Evolutionary conservation across 2,113 vertebrate genomes (phyloP).

Genomic region (Poicephalus meyeri): DNA sequence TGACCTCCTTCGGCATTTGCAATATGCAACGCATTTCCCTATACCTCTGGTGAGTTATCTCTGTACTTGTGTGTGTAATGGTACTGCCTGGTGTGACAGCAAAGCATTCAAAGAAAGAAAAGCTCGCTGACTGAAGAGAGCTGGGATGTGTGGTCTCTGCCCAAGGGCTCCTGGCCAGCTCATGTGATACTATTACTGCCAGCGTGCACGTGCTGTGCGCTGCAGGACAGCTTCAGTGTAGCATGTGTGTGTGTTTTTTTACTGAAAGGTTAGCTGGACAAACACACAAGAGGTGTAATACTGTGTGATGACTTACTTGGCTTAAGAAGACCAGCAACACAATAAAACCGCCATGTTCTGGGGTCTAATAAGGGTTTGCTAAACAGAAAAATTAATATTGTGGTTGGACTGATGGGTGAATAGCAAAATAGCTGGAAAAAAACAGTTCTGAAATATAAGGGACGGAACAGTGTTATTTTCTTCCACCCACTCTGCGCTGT

Average conservation of each 20-base stretch:
- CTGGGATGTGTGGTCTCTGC: background rate
- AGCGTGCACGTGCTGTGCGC: rapidly evolving
- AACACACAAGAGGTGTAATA: rapidly evolving
- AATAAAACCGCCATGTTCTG: rapidly evolving
- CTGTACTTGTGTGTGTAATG: rapidly evolving
- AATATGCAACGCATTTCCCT: constrained; percentile 77
- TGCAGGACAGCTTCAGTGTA: background rate
- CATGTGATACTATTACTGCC: rapidly evolving
- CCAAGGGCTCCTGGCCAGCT: background rate
- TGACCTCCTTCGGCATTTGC: constrained; percentile 76
- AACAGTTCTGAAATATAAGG: background rate
- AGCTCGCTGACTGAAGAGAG: background rate
- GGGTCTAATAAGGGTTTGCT: background rate
- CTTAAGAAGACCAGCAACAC: background rate
- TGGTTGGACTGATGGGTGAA: too few species aligned
- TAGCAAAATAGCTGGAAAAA: background rate
- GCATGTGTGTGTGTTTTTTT: rapidly evolving
- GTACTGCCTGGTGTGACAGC: background rate
- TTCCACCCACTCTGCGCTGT: background rate
- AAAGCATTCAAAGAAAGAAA: background rate
- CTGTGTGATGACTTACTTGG: rapidly evolving
- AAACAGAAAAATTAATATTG: background rate
- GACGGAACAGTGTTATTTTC: background rate
- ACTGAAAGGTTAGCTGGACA: background rate
- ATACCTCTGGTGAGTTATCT: constrained; percentile 72